Evolutionary conservation across 2,888 invertebrate genomes (phyloP).

Genomic region (Caenorhabditis angaria): DNA sequence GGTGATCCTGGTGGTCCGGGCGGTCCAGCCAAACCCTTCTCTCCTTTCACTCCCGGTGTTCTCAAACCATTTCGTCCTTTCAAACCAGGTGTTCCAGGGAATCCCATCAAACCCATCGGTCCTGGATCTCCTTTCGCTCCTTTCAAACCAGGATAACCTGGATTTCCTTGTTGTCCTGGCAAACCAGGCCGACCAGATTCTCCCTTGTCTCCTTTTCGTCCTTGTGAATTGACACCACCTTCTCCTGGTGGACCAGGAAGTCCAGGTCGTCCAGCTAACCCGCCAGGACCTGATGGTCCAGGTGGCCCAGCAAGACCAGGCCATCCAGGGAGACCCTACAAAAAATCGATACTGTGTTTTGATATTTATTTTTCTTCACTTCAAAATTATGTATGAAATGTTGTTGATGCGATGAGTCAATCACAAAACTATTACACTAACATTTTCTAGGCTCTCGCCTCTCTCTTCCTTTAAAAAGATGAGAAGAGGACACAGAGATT

Average conservation of each 20-base stretch:
- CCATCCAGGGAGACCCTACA: conserved; percentile 62
- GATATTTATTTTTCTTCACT: neutral
- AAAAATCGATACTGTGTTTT: conserved; percentile 11
- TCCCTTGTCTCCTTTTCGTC: conserved; percentile 66
- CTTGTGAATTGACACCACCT: conserved; percentile 72
- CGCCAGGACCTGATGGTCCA: conserved; percentile 57
- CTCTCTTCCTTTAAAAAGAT: too few relatives aligned
- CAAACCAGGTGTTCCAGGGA: conserved; percentile 63
- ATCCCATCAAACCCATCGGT: conserved; percentile 65
- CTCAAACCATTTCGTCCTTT: conserved; percentile 68
- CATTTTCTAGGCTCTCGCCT: too few relatives aligned
- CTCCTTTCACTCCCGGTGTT: conserved; percentile 69
- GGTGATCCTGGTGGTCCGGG: conserved; percentile 67
- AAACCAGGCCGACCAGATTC: conserved; percentile 51
- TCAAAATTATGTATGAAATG: too few relatives aligned
- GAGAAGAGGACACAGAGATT: too few relatives aligned
- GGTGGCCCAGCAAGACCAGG: conserved; percentile 64
- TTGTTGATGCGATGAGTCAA: too few relatives aligned
- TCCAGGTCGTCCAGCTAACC: conserved; percentile 55
- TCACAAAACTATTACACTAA: too few relatives aligned
- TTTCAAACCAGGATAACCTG: conserved; percentile 59
- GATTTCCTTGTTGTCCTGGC: conserved; percentile 72
- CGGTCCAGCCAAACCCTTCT: conserved; percentile 62
- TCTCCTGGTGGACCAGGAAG: conserved; percentile 73
- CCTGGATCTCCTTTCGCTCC: conserved; percentile 65